Evolutionary conservation across 2,113 vertebrate species (phyloP), one percentile per base, ranked within the genome.

Genomic region (Aramus guarauna): DNA sequence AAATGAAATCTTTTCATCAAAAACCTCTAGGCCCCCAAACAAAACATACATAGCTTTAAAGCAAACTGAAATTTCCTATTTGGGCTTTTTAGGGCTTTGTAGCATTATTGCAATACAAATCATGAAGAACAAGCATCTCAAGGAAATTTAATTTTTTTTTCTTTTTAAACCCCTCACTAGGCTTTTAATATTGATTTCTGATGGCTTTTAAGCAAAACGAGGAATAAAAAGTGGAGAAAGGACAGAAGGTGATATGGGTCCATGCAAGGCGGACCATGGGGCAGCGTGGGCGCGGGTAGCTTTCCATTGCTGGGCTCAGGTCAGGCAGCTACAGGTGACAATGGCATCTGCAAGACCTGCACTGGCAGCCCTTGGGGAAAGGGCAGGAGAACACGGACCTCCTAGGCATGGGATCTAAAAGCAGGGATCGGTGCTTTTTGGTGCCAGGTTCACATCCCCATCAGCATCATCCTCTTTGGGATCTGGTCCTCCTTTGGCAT

Each of bases 1-100:
- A 96, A 82, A 79, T 58, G 53, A 90, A 92, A 93, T 95, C 58
- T 94, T 96, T 73, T 73, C 85, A 75, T 88, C 77, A 90, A 56
- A 90, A 90, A 8, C 26, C 76, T 90, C 76, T 37, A 72, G 50
- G 56, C 58, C 48, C 71, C 85, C 71, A 93, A 58, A 94, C 63
- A 91, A 85, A 96, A 82, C 62, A 62, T 2, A 14, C 1, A 26
- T 10, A 76, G 48, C 78, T 90, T 79, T 78, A 90, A 71, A 92
- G 92, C 48, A 82, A 93, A 79, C 60, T 27, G 48, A 81, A 67
- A 32, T 47, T n/a, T 78, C 69, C 81, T 88, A 5, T 26, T 39
- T 55, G 58, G 74, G 62, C 43, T 41, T 93, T 91, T 85, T 29
- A 88, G 32, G 34, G 53, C 53, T 92, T 53, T 69, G 62, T 14